phyloP scores from a whole-genome alignment of 2,797 vertebrate species.

The Gambusia yucatana region DNA sequence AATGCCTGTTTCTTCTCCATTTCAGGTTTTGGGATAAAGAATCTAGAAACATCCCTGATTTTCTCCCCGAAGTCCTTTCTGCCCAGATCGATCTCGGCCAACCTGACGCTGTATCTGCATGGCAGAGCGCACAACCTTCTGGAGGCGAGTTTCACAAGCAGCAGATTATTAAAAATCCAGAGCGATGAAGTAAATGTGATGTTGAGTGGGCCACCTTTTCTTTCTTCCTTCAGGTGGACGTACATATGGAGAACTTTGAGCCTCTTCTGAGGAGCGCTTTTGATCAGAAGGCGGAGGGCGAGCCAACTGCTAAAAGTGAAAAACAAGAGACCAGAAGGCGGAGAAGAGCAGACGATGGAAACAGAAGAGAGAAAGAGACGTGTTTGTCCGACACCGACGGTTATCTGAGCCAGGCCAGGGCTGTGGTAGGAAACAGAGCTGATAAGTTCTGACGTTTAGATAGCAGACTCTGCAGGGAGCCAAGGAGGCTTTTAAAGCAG shows the following conservation, averaged over 20 bases:
- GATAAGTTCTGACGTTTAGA: background rate
- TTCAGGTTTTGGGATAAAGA: constrained; percentile 81
- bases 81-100: constrained; percentile 81
- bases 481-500: background rate
- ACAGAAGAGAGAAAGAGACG: constrained; percentile 49
- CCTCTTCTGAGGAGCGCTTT: constrained; percentile 78
- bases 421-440: constrained; percentile 78
- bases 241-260: constrained; percentile 86
- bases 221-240: constrained; percentile 74
- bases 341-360: constrained; percentile 49
- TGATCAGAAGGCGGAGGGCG: constrained; percentile 57
- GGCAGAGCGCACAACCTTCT: constrained; percentile 86
- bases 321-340: constrained; percentile 50
- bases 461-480: background rate
- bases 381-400: constrained; percentile 76
- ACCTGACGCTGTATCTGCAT: constrained; percentile 83
- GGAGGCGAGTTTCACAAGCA: constrained; percentile 77
- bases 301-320: constrained; percentile 28
- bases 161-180: background rate
- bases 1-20: constrained; percentile 29
- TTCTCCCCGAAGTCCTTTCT: constrained; percentile 89
- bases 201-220: background rate
- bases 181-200: fast-evolving
- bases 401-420: constrained; percentile 78
- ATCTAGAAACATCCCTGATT: constrained; percentile 84